Base-by-base conservation (phyloP, 2,888 invertebrate genomes). In the Melanophora roralis region DNA sequence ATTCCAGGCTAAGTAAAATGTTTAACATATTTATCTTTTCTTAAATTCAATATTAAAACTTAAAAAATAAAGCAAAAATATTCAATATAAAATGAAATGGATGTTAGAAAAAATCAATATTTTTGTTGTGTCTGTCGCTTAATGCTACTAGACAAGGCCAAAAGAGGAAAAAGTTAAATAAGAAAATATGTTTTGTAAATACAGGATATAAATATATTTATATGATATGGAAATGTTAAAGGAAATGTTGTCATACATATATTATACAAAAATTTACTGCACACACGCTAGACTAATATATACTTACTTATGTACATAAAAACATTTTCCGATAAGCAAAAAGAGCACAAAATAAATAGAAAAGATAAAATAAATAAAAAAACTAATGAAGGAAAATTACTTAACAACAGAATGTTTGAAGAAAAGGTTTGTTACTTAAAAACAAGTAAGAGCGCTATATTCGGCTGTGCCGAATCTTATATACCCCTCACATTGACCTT, bases 171-270 rank as follows among this genome's bases (percentile, higher is more conserved):
- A 4, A 21, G 9, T 23, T 53, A 55, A 55, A 5, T 55, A 55
- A 7, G 27, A 60, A 34, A 27, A 11, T 12, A 23, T 51, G 51
- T 32, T n/a, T 55, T 60, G 27, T 53, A 64, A 62, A 77, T 47
- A 68, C 80, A 77, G 76, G 68, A 80, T 80, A 76, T 75, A 71
- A 67, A 71, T 79, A 27, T 6, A 75, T 79, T 71, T 45, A 65
- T 67, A 38, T 57, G 68, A 53, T 77, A 69, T 73, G 76, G 72
- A 80, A 77, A 80, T 80, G 76, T 71, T 71, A 75, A 47, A 75
- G 75, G 71, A 75, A 80, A 77, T 80, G 76, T 67, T 62, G 76
- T 68, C n/a, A n/a, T n/a, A n/a, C n/a, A n/a, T 32, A 67, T 71
- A 40, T 67, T 16, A 67, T 67, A 80, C 47, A 40, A 53, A 53